phyloP scores from a whole-genome alignment of 92 coral and sea anemone species.

The Muricea muricata region DNA sequence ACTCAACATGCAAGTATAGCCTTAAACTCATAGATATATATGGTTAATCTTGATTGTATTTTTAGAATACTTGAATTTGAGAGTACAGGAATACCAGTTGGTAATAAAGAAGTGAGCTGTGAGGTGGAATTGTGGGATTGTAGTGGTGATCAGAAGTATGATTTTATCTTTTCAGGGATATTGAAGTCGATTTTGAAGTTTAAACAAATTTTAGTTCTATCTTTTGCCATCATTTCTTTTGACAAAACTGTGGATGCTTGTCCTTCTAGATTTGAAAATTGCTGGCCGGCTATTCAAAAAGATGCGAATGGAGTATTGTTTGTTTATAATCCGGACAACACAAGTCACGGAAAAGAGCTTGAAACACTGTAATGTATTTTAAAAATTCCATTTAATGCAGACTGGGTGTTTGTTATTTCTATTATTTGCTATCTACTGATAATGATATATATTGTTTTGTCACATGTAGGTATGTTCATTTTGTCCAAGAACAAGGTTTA shows the following conservation, averaged over 20 bases:
- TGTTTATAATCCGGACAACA: conserved; percentile 92
- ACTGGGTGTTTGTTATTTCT: no score
- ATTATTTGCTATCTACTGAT: no score
- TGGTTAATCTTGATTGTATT: background rate
- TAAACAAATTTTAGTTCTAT: no score
- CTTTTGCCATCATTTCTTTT: no score
- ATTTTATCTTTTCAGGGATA: background rate
- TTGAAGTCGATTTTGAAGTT: no score
- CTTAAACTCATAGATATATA: no score
- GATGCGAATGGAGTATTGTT: conserved; percentile 92
- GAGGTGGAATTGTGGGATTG: conserved; percentile 99
- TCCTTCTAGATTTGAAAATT: conserved; percentile 82
- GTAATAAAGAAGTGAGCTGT: conserved; percentile 91
- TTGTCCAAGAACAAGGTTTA: conserved; percentile 86
- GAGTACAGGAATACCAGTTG: conserved; percentile 79
- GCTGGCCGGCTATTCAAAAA: conserved; percentile 99
- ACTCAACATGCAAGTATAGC: no score
- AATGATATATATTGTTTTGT: background rate
- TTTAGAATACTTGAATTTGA: conserved; percentile 95
- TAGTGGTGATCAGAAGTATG: conserved; percentile 96
- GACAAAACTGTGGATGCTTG: background rate
- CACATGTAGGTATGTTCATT: conserved; percentile 81
- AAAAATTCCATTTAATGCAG: no score
- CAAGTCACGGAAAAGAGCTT: conserved; percentile 91
- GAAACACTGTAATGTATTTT: conserved; percentile 82